Percentiles rank a stretch among this genome's conserved stretches.
Conservation (phyloP, 1,140 invertebrate species). For the Atta cephalotes region DNA sequence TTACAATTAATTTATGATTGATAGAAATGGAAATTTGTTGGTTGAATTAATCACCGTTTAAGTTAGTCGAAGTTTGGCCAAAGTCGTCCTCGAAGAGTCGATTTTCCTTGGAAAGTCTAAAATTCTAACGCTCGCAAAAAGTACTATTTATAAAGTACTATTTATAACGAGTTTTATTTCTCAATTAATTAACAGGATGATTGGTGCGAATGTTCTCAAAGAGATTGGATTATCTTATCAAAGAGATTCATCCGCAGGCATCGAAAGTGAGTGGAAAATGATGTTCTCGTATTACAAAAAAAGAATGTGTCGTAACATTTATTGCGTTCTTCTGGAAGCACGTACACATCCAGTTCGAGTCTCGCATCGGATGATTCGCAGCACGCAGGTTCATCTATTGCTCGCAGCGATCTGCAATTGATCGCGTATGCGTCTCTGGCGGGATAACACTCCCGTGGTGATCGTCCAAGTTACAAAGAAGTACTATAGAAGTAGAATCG, state of each 20-base stretch:
- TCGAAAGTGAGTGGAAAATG: neutral
- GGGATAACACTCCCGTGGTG: neutral
- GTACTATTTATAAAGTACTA: neutral
- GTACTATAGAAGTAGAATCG: neutral
- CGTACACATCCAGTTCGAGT: neutral
- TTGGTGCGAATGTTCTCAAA: neutral
- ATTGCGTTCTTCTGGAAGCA: slow-evolving; percentile 20
- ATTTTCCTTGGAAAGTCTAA: neutral
- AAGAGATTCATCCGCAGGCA: neutral
- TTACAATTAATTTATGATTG: too few species aligned
- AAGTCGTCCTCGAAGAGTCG: neutral
- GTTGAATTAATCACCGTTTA: neutral
- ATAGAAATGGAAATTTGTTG: neutral
- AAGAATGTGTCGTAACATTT: slow-evolving; percentile 29
- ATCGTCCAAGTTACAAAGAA: slow-evolving; percentile 1
- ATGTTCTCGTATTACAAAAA: slow-evolving; percentile 20
- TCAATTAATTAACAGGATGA: neutral
- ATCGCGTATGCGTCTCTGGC: slow-evolving; percentile 18
- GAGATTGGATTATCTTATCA: neutral
- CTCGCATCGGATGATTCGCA: slow-evolving; percentile 2
- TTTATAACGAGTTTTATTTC: neutral
- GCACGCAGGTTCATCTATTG: neutral
- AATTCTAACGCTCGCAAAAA: neutral
- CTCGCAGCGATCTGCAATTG: neutral
- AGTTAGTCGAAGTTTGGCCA: neutral